phyloP scores from a whole-genome alignment of 2,113 vertebrate species.

The Petrocephalus zakoni region DNA sequence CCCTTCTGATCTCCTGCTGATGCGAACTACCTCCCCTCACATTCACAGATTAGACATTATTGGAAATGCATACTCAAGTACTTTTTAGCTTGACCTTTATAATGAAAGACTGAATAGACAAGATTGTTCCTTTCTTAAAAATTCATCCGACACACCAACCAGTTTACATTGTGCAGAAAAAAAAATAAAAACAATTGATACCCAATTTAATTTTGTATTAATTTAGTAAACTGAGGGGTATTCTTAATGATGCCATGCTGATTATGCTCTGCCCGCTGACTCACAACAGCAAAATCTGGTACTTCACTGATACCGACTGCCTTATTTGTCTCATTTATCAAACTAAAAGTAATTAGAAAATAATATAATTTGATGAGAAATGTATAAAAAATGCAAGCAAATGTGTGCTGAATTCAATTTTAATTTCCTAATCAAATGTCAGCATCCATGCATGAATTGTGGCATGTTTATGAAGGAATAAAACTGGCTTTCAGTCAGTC shows the following conservation, averaged over 20 bases:
- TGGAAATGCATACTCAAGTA: not conserved
- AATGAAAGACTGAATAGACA: not conserved
- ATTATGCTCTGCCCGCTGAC: not conserved
- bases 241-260: not conserved
- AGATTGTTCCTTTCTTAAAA: not conserved
- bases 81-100: not conserved
- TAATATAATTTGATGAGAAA: not conserved
- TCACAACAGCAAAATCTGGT: not conserved
- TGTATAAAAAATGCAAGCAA: not conserved
- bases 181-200: not conserved
- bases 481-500: not conserved
- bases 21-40: not conserved
- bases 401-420: not conserved
- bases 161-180: not conserved
- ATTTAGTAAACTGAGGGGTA: not conserved
- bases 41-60: not conserved
- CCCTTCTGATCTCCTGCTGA: not conserved
- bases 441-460: not conserved
- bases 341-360: not conserved
- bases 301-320: not conserved
- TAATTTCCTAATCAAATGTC: not conserved
- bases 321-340: not conserved
- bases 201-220: not conserved
- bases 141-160: not conserved
- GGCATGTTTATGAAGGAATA: not conserved